Conservation (phyloP, 2,113 vertebrate genomes). For the Corythaixoides concolor region DNA sequence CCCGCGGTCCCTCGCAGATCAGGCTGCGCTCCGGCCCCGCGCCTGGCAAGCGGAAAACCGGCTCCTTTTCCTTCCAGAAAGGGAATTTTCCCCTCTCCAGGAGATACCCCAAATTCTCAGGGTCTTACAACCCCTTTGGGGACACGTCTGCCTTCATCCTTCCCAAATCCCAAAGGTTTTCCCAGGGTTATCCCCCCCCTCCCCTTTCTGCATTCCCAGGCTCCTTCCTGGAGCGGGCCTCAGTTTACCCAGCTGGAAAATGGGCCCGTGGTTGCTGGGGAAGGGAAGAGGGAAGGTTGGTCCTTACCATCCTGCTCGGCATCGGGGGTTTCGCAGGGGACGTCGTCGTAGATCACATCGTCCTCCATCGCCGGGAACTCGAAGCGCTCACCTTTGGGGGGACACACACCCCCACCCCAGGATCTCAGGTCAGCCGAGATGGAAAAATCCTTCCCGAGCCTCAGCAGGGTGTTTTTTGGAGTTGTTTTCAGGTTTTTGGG, state of each 20-base stretch:
- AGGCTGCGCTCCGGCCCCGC: slow-evolving; percentile 67
- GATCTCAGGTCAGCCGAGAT: not conserved
- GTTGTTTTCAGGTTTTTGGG: too few species aligned
- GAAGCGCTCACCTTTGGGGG: slow-evolving; percentile 43
- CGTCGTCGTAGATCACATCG: slow-evolving; percentile 94
- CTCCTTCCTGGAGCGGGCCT: not conserved
- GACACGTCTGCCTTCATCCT: not conserved
- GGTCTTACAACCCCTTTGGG: not conserved
- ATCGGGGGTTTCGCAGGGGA: slow-evolving; percentile 80
- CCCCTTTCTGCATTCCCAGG: too few species aligned
- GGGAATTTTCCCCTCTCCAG: not conserved
- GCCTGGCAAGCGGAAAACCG: not conserved
- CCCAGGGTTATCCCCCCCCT: not conserved
- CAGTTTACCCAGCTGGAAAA: not conserved
- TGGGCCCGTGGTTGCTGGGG: accelerated
- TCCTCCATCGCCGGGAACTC: slow-evolving; percentile 65
- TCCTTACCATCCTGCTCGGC: slow-evolving; percentile 78
- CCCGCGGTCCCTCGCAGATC: slow-evolving; percentile 62
- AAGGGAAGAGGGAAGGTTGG: not conserved
- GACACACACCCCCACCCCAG: not conserved
- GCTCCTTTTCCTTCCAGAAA: not conserved
- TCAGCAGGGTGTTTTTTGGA: not conserved
- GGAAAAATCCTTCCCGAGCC: not conserved
- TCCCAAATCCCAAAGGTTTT: not conserved
- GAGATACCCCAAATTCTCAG: not conserved